phyloP scores from a whole-genome alignment of 2,888 invertebrate genomes.

The Lomographa bimaculata region DNA sequence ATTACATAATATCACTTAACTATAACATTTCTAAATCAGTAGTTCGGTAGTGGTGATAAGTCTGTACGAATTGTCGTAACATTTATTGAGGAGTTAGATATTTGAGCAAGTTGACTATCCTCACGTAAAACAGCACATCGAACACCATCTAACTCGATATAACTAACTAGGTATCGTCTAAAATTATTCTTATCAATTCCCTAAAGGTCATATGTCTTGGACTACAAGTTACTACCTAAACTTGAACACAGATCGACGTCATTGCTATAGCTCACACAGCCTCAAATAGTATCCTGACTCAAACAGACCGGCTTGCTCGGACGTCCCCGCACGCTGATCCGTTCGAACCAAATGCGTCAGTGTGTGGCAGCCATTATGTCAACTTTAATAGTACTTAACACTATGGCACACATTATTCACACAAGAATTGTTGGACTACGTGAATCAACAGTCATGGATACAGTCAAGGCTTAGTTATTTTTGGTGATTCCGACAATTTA shows the following conservation, averaged over 20 bases:
- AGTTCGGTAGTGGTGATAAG: conserved; percentile 61
- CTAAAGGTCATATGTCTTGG: conserved; percentile 9
- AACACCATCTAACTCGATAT: conserved; percentile 6
- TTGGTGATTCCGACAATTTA: too few species aligned
- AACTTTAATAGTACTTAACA: too few species aligned
- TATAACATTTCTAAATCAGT: conserved; percentile 71
- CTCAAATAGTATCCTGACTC: too few species aligned
- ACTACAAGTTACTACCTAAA: conserved; percentile 16
- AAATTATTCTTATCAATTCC: conserved; percentile 20
- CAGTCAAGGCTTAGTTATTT: too few species aligned
- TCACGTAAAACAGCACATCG: conserved; percentile 7
- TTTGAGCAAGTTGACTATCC: conserved; percentile 29
- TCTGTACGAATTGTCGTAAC: conserved; percentile 62
- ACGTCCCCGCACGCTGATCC: too few species aligned
- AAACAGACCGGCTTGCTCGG: too few species aligned
- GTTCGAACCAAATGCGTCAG: too few species aligned
- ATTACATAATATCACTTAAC: conserved; percentile 81
- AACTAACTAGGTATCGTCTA: conserved; percentile 17
- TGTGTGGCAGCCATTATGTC: too few species aligned
- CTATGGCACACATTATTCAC: too few species aligned
- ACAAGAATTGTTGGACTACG: too few species aligned
- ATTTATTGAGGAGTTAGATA: conserved; percentile 15
- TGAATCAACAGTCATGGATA: too few species aligned
- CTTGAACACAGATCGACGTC: conserved; percentile 16
- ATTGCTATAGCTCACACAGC: too few species aligned